A percentile compares a stretch with the other conserved stretches of the same genome.
phyloP scores from a whole-genome alignment of 2,888 invertebrate species.

The Rotaria magnacalcarata region DNA sequence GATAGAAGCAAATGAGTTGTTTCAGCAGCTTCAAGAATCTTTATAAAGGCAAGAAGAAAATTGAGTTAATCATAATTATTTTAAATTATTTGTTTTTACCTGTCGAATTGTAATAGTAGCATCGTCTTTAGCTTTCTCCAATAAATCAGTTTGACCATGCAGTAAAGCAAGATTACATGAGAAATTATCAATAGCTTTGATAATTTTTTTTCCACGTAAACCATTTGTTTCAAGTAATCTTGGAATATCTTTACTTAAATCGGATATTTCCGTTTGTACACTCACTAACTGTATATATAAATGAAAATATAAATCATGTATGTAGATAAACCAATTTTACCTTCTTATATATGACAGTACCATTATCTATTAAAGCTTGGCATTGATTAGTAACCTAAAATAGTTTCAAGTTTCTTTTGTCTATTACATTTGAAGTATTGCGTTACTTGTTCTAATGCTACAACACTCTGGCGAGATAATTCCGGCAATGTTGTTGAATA shows the following conservation, averaged over 20 bases:
- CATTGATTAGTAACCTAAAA: not conserved
- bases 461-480: slow-evolving; percentile 13
- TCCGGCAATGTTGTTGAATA: slow-evolving; percentile 1
- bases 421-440: no score
- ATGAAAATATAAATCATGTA: no score
- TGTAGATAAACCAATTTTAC: not conserved
- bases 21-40: slow-evolving; percentile 33
- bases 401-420: not conserved
- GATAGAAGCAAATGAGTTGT: not conserved
- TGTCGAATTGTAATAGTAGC: not conserved
- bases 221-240: not conserved
- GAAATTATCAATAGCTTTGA: slow-evolving; percentile 31
- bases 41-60: not conserved
- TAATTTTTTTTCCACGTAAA: not conserved
- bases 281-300: not conserved
- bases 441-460: slow-evolving; percentile 1
- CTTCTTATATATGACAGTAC: not conserved
- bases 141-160: slow-evolving; percentile 24
- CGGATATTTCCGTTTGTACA: not conserved
- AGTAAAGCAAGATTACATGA: slow-evolving; percentile 8
- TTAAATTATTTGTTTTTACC: not conserved
- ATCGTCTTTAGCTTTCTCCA: slow-evolving; percentile 14
- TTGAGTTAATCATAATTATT: not conserved
- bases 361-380: not conserved
- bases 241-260: not conserved